Evolutionary conservation across 2,888 invertebrate genomes (phyloP), one percentile per base, ranked within the genome.

Genomic region (Chloromyia formosa): DNA sequence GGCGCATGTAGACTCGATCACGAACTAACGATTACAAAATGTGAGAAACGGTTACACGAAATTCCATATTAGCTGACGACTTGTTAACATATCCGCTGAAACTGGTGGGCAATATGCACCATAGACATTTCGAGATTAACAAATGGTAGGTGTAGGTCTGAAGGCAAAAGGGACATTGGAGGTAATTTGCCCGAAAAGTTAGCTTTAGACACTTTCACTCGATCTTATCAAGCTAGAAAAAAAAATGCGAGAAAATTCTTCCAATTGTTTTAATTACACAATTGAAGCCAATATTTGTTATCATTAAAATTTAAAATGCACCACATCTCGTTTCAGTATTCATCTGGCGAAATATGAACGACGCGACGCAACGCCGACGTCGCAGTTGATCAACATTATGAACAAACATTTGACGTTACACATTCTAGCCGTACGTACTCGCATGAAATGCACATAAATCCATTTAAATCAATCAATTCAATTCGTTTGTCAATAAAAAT

Each of bases 381-480:
- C 35, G 42, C 68, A 69, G 53, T 69, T 69, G 27, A 35, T 35
- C 68, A 23, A 53, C 27, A 69, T 40, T 40, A 42, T 20, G 56
- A 56, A 62, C 35, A 53, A 53, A 69, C 68, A 23, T 49, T 49
- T 49, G 14, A 20, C 45, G 53, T 27, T 16, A 12, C 16, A 66
- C 40, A 71, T 35, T 40, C 71, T 23, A 20, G 56, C 58, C n/a
- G n/a, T 10, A n/a, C 58, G 40, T 27, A n/a, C 54, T 71, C 71
- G 12, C 71, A 71, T 71, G 71, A 18, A 54, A 78, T 78, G 79
- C 81, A 82, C 82, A 84, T 84, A 84, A 84, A 84, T 84, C 84
- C 84, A 84, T 84, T 84, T 84, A 84, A 84, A 84, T 84, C 84
- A 84, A 84, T 84, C 84, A 84, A 84, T 84, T 84, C 84, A 84